Evolutionary conservation across 30 jellyfish, hydroid and myxozoan genomes (phyloP).

Genomic region (Aurelia coerulea): DNA sequence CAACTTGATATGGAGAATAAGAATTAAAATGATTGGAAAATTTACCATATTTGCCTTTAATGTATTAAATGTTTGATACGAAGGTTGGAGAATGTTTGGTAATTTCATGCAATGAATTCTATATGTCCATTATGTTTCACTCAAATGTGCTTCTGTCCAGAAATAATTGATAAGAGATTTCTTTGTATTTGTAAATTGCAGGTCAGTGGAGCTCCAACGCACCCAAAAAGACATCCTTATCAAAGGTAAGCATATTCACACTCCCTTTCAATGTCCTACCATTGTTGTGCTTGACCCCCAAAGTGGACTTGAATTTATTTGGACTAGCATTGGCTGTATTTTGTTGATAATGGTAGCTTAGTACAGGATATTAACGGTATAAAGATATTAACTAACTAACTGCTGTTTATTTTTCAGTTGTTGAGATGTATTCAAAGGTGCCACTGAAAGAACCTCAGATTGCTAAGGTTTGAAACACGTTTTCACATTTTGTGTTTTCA

Average conservation of each 20-base stretch:
- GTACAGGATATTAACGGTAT: too few species aligned
- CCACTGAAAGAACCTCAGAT: constrained; percentile 64
- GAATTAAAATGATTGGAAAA: neutral
- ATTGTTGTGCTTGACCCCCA: too few species aligned
- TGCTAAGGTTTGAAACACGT: constrained; percentile 55
- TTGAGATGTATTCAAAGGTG: constrained; percentile 68
- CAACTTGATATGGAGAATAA: neutral
- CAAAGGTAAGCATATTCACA: constrained; percentile 54
- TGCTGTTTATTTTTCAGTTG: constrained; percentile 53
- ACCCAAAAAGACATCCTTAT: constrained; percentile 80
- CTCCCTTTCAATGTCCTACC: too few species aligned
- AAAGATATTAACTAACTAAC: neutral
- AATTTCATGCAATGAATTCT: too few species aligned
- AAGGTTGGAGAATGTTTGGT: too few species aligned
- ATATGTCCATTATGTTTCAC: too few species aligned
- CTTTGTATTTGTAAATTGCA: neutral
- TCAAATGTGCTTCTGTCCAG: too few species aligned
- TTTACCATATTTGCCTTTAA: neutral
- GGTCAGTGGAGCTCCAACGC: constrained; percentile 83
- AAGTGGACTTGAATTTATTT: too few species aligned
- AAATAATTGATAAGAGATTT: too few species aligned
- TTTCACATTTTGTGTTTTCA: too few species aligned
- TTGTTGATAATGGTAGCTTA: too few species aligned
- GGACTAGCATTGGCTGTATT: too few species aligned
- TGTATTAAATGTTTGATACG: neutral